A percentile compares a stretch with the other conserved stretches of the same genome.
Conservation (phyloP, 2,113 vertebrate species). For the Alaudala cheleensis region DNA sequence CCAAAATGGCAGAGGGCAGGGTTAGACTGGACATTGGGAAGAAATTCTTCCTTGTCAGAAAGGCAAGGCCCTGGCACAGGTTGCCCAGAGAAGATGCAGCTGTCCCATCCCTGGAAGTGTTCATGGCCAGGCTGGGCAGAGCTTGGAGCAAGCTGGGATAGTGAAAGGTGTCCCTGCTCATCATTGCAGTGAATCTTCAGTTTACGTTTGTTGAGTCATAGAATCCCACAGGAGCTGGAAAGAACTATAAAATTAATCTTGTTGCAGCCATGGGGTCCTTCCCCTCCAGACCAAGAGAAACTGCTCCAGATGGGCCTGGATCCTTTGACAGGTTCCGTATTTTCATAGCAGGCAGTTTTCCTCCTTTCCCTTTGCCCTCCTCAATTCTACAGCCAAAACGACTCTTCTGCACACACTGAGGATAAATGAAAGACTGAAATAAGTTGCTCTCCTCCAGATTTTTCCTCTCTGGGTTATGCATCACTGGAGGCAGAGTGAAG, state of each 20-base stretch:
- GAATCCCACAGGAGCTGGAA: neutral
- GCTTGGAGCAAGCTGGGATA: neutral
- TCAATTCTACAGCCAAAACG: neutral
- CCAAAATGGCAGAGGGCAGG: neutral
- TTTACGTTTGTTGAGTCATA: neutral
- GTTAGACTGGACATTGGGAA: neutral
- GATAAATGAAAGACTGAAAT: neutral
- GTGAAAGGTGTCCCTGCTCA: too few relatives aligned
- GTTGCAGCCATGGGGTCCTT: neutral
- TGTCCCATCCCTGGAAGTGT: neutral
- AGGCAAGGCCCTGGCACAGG: neutral
- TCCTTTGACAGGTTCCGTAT: fast-evolving
- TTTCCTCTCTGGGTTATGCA: fast-evolving
- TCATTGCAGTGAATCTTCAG: neutral
- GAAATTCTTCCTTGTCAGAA: neutral
- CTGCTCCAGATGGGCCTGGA: neutral
- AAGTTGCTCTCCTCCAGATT: neutral
- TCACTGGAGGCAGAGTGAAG: fast-evolving
- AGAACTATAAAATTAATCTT: neutral
- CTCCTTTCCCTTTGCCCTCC: neutral
- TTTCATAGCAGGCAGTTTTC: neutral
- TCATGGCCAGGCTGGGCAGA: neutral
- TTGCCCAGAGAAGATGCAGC: neutral
- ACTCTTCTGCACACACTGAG: neutral
- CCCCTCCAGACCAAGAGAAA: neutral